phyloP scores from a whole-genome alignment of 23 tunicate species.

The Halocynthia roretzi region DNA sequence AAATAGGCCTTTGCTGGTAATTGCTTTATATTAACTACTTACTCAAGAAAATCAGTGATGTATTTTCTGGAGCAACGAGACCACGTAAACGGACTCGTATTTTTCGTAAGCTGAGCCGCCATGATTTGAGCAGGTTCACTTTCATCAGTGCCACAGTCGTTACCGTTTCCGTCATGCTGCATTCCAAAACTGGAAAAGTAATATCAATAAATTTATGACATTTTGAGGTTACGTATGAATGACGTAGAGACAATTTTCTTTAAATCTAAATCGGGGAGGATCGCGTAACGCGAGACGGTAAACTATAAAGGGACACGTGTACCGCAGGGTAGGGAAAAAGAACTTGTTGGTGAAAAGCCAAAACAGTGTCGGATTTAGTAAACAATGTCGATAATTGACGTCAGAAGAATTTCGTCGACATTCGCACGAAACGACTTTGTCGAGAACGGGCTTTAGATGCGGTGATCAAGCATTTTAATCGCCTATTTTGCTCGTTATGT shows the following conservation, averaged over 20 bases:
- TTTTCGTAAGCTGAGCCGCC: slow-evolving; percentile 71
- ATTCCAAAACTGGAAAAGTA: slow-evolving; percentile 82
- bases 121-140: slow-evolving; percentile 83
- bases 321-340: not conserved
- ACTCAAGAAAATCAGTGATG: slow-evolving; percentile 92
- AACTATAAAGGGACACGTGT: not conserved
- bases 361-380: slow-evolving; percentile 3
- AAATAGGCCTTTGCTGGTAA: too few relatives aligned
- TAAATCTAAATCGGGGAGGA: not conserved
- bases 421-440: not conserved
- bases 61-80: slow-evolving; percentile 88
- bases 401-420: not conserved
- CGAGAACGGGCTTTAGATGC: too few relatives aligned
- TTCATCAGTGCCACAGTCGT: slow-evolving; percentile 64
- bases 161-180: slow-evolving; percentile 87
- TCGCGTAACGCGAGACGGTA: not conserved
- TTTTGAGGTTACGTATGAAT: not conserved
- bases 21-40: slow-evolving; percentile 11
- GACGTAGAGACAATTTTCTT: too few relatives aligned
- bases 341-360: slow-evolving; percentile 1
- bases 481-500: too few relatives aligned
- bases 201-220: not conserved
- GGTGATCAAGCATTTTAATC: too few relatives aligned
- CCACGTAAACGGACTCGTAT: slow-evolving; percentile 87
- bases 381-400: not conserved